Base-by-base conservation (phyloP, 2,888 invertebrate genomes). In the Caenorhabditis sulstoni region DNA sequence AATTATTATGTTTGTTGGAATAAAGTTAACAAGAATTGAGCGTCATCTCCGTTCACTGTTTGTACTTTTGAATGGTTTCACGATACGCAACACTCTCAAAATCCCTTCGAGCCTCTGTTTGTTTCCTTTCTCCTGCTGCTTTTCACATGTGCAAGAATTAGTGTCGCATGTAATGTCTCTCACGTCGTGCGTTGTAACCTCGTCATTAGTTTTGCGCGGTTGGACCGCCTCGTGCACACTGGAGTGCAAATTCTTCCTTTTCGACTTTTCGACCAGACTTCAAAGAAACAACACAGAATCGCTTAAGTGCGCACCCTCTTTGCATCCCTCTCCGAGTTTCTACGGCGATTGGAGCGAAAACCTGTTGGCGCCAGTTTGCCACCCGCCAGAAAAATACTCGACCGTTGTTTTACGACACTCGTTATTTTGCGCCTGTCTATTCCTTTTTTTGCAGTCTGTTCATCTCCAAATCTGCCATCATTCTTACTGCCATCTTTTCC, bases 231-330 rank as follows among this genome's bases (percentile, higher is more conserved):
- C 57, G 73, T 73, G 58, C 73, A 64, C 64, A 64, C 37, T 18
- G 3, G 52, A 73, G 73, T 73, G 73, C 64, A 73, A 73, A 58
- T 64, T 73, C 58, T 58, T 50, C n/a, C 58, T 57, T 41, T 67
- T 50, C 52, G 41, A 49, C 35, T 23, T 71, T 55, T 18, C 20
- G 71, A 57, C 7, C 71, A 71, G 41, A 62, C 62, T 71, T 55
- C 62, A 62, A n/a, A 22, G 39, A 57, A 62, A 62, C 59, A 71
- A 71, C 62, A 64, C 62, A 71, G 44, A 64, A 57, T 35, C 16
- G 18, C 29, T 29, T 29, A 7, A 29, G 29, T 41, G 45, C 57
- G 57, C 22, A 58, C 55, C 49, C 49, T 47, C 39, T 22, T 41
- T 23, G n/a, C n/a, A n/a, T 9, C 37, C 18, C 37, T 20, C 49